phyloP scores from a whole-genome alignment of 2,888 invertebrate species.

The Myopa testacea region DNA sequence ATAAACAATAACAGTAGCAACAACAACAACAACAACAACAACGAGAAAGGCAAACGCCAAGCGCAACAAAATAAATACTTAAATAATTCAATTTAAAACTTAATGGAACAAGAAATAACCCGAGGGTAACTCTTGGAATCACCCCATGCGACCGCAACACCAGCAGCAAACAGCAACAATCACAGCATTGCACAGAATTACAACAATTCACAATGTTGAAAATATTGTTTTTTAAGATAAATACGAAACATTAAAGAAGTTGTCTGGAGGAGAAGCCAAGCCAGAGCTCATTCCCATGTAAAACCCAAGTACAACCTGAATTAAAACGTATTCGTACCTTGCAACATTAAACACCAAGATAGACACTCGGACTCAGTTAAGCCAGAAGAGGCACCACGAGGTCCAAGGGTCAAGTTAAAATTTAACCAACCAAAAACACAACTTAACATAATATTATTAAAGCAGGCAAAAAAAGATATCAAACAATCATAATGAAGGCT shows the following conservation, averaged over 20 bases:
- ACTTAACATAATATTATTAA: neutral
- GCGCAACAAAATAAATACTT: constrained; percentile 51
- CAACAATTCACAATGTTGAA: neutral
- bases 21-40: constrained; percentile 31
- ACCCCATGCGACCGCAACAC: constrained; percentile 32
- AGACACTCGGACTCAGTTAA: neutral
- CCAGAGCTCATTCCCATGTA: neutral
- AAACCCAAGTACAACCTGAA: constrained; percentile 1
- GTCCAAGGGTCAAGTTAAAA: neutral
- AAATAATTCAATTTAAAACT: constrained; percentile 55
- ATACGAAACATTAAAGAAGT: neutral
- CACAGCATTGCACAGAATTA: constrained; percentile 7
- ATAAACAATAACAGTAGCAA: constrained; percentile 23
- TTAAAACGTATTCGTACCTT: constrained; percentile 4
- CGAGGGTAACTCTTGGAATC: constrained; percentile 29
- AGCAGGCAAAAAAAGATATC: neutral
- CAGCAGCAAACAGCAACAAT: constrained; percentile 4
- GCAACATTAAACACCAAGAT: constrained; percentile 38
- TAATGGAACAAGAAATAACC: constrained; percentile 52
- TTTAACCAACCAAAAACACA: constrained; percentile 23
- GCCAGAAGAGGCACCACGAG: neutral
- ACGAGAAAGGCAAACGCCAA: constrained; percentile 43
- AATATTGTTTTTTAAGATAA: neutral
- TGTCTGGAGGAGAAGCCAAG: neutral
- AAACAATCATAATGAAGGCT: neutral